Base-by-base conservation (phyloP, 53 echinoderm and acorn worm genomes). In the Apostichopus leukothele region DNA sequence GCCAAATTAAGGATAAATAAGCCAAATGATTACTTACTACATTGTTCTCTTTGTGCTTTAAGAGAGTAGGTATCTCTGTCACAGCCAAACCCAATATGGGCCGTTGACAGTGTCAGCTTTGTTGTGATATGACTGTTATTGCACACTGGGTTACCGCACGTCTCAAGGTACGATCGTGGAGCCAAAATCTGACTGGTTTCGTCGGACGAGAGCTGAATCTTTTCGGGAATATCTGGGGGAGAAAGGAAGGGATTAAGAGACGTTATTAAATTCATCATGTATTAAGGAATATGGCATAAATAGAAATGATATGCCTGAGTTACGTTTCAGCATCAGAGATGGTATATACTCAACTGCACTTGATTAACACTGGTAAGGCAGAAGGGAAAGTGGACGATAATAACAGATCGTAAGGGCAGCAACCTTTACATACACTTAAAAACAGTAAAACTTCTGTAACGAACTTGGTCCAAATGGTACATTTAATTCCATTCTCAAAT, bases 31-130 rank as follows among this genome's bases (percentile, higher is more conserved):
- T 71, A 97, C 99, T 94, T 83, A 98, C 98, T 92, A 71, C 98
- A 98, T 13, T 94, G 87, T 89, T 94, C 90, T n/a, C 98, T 94
- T 86, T 94, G 98, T 5, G 94, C 92, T 71, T 93, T 90, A 6
- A 92, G 83, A 25, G 99, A 98, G 63, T 96, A 98, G 9, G 99
- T 98, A 54, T 98, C 99, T 12, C 99, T 89, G 88, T 98, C 99
- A 53, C 99, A 98, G 25, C 99, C 99, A 51, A 95, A 96, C 6
- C 96, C 99, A 18, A 99, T 99, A 71, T 96, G 96, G 51, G 90
- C 88, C 9, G 99, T 99, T 75, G 94, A 91, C 25, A 99, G 91
- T 7, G 92, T 90, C 59, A 99, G 93, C 0, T 90, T 92, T 27
- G 93, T 94, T 51, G 90, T 92, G 25, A 99, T 90, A 20, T 90